Percentiles rank a stretch among this genome's conserved stretches.
Evolutionary conservation across 2,888 invertebrate species (phyloP).

Genomic region (Orchesellides sinensis): DNA sequence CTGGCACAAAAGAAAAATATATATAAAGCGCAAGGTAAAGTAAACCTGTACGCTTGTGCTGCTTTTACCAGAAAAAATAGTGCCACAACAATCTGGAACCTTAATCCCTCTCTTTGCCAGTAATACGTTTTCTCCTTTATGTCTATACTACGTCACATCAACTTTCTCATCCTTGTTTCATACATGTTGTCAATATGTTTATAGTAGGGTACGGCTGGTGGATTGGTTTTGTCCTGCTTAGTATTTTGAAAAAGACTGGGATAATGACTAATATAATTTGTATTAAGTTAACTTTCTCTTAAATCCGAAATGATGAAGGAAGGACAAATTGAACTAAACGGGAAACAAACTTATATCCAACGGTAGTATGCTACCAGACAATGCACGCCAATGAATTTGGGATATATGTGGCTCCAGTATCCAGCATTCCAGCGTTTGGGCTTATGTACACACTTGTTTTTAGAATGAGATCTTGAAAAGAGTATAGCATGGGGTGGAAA

Average conservation of each 20-base stretch:
- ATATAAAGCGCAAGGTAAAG: constrained; percentile 31
- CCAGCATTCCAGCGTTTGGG: too few species aligned
- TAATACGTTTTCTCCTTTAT: background rate
- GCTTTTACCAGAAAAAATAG: constrained; percentile 7
- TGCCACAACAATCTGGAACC: constrained; percentile 45
- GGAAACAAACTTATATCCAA: background rate
- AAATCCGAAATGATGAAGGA: constrained; percentile 20
- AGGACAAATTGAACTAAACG: constrained; percentile 3
- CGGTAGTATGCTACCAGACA: background rate
- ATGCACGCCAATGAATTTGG: background rate
- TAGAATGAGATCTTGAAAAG: background rate
- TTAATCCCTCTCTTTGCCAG: constrained; percentile 30
- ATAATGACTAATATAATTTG: constrained; percentile 47
- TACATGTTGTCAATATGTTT: too few species aligned
- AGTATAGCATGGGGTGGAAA: constrained; percentile 1
- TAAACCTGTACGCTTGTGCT: constrained; percentile 27
- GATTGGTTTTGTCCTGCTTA: background rate
- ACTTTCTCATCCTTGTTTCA: too few species aligned
- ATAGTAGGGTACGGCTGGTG: too few species aligned
- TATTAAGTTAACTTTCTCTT: constrained; percentile 39
- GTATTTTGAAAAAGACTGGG: background rate
- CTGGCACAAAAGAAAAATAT: constrained; percentile 9
- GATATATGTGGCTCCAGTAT: too few species aligned
- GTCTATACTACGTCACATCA: background rate
- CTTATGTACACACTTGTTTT: too few species aligned